Evolutionary conservation across 2,113 vertebrate species (phyloP), one percentile per base, ranked within the genome.

Genomic region (Petrocephalus zakoni): DNA sequence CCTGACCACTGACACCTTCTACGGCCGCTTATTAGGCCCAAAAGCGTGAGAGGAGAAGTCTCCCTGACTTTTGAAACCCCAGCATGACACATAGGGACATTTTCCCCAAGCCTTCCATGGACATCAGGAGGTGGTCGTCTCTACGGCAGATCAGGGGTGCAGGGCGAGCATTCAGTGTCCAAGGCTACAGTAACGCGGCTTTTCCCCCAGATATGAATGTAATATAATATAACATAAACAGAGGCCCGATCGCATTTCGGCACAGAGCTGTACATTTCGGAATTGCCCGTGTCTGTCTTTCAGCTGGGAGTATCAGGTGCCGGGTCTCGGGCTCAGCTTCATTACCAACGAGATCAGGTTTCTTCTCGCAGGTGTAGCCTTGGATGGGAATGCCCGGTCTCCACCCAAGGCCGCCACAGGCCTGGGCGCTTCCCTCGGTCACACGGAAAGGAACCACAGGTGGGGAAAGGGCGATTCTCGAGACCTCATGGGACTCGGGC

Each of bases 281-380:
- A 17, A 42, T 78, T 19, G 34, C 72, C 25, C 34, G 1, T 78
- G 13, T 42, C 29, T 78, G 72, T 42, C 1, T 78, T 78, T 78
- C 72, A 17, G 17, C 15, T 42, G 37, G 34, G 34, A 13, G 19
- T 78, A 78, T 78, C 72, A 1, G 72, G 37, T 78, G 29, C 25
- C 25, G 34, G 11, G 72, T 42, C 17, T 78, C 34, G 2, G 2
- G 29, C 72, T 78, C 72, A 19, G 72, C 72, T 75, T 78, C 29
- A 42, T 49, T 17, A 86, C 29, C 46, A 72, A 61, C 61, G 29
- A 89, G 83, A 61, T 64, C 22, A 58, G 88, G 58, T 84, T 89
- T 68, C 47, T 34, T 61, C 84, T 86, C 83, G 46, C 49, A 72
- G 34, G 85, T 42, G 15, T 78, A 42, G 17, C 72, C 34, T 42